Evolutionary conservation across 2,797 vertebrate species (phyloP), one percentile per base, ranked within the genome.

Genomic region (Sitta carolinensis): DNA sequence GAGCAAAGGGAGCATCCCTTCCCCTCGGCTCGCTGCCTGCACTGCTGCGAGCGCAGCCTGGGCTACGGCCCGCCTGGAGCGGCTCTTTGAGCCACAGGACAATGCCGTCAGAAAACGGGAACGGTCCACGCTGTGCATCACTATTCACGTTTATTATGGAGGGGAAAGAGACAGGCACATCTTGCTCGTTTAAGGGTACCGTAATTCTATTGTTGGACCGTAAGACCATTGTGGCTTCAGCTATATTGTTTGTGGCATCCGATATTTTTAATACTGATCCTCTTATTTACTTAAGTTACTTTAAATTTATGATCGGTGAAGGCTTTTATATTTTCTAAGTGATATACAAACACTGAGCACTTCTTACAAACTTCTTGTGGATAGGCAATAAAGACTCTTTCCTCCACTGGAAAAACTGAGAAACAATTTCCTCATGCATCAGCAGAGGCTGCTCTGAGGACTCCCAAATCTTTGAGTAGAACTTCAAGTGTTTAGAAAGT

Each of bases 361-460:
- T 62, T 67, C 47, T 72, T 51, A 22, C 18, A 42, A 84, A 73
- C 18, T 78, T 66, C 51, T 55, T 27, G 13, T 0, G 1, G 43
- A 32, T 38, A 40, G 4, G 25, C 68, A 48, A 32, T 14, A 54
- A 50, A 63, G 79, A 54, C 25, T 48, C 27, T 26, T 50, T 36
- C 26, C 42, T 58, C 23, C 26, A 4, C 20, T 26, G 52, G n/a
- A 59, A 86, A 84, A 88, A 34, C 0, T 23, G 29, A 81, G 88
- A 63, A 86, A 91, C 89, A 38, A 45, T 90, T 93, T 93, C 66
- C 36, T 62, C 16, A 13, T 22, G 61, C 69, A 89, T 62, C 85
- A 84, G 93, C 70, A 95, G 89, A 95, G 85, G 91, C 73, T 94
- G 89, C 79, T 95, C 82, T 91, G 77, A 50, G 55, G 66, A 77